These are phyloP conservation scores for Melanerpes aurifrons DNA, from an alignment of 2,113 vertebrate genomes.

Conservation along the genomic window DNA sequence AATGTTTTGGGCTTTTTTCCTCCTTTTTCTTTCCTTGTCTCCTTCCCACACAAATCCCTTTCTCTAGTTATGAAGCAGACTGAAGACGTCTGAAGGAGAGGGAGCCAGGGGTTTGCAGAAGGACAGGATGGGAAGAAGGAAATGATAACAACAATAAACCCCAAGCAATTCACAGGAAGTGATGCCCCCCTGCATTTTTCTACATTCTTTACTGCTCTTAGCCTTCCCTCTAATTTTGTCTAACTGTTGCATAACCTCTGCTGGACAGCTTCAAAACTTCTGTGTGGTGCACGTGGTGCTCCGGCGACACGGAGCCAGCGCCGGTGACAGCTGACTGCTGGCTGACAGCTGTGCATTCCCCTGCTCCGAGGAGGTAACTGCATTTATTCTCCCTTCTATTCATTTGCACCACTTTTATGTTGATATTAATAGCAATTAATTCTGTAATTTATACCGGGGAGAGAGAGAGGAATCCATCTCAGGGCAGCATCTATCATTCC, in stretches of 20 bases:
- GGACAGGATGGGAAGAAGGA: background rate
- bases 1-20: background rate
- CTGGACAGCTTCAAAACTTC: background rate
- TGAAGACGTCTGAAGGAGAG: background rate
- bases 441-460: background rate
- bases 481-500: background rate
- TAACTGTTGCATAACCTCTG: background rate
- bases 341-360: background rate
- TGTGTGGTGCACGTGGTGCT: background rate
- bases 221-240: too few species aligned
- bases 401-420: background rate
- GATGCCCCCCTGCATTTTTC: background rate
- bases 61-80: background rate
- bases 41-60: background rate
- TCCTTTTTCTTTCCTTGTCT: background rate
- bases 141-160: background rate
- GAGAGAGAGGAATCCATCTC: constrained; percentile 7
- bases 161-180: background rate
- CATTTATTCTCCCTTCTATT: background rate
- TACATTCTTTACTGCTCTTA: background rate
- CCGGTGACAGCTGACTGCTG: background rate
- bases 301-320: background rate
- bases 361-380: background rate
- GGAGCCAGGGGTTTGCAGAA: background rate
- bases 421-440: constrained; percentile 44